Percentiles rank a stretch among this genome's conserved stretches.
Evolutionary conservation across 2,888 invertebrate species (phyloP).

Genomic region (Clistopyga incitator): DNA sequence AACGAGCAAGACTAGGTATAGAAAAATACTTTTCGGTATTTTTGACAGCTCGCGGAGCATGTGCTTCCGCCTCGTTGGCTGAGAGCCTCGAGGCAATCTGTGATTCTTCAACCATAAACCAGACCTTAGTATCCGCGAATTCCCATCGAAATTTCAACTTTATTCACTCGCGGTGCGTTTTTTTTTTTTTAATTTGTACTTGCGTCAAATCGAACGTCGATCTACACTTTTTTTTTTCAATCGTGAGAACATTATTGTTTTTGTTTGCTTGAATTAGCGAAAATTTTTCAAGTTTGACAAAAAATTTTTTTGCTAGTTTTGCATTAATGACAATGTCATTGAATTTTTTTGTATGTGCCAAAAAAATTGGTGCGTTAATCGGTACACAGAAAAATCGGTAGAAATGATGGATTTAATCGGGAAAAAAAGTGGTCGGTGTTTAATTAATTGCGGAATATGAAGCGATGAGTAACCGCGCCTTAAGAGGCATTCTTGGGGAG

Average conservation of each 20-base stretch:
- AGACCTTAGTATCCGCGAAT: background rate
- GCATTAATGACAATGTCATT: no score
- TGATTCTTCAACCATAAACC: constrained; percentile 8
- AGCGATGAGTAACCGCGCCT: constrained; percentile 17
- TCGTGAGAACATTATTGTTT: no score
- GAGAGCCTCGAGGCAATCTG: constrained; percentile 17
- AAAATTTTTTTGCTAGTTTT: no score
- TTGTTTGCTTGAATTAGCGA: no score
- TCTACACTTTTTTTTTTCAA: no score
- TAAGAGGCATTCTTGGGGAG: background rate
- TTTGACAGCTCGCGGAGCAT: constrained; percentile 69
- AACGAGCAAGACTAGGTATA: constrained; percentile 1
- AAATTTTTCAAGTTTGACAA: no score
- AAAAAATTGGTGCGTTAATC: no score
- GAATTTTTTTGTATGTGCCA: no score
- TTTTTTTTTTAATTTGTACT: background rate
- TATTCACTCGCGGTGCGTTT: background rate
- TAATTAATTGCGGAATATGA: no score
- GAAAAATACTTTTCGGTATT: constrained; percentile 28
- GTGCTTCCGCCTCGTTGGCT: constrained; percentile 52
- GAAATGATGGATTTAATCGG: no score
- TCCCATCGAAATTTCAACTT: background rate
- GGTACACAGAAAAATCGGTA: no score
- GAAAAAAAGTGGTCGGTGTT: no score
- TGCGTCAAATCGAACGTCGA: background rate